Percentiles rank a stretch among this genome's conserved stretches.
Conservation (phyloP, 2,888 invertebrate genomes). For the Odontomyia ornata region DNA sequence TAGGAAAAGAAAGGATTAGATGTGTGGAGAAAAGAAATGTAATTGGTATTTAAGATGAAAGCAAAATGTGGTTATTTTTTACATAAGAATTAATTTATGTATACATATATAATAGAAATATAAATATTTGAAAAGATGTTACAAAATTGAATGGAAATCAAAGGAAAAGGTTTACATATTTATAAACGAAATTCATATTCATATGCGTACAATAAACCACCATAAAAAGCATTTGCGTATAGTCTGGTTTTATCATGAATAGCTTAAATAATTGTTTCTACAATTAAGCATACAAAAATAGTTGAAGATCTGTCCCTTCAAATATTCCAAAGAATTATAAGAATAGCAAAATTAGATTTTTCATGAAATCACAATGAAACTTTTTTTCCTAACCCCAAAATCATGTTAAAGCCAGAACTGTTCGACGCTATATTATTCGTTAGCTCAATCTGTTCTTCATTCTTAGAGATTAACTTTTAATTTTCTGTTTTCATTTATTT, state of each 20-base stretch:
- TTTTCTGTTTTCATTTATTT: background rate
- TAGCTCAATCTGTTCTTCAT: background rate
- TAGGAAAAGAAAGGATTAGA: background rate
- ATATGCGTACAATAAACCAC: background rate
- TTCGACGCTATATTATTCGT: background rate
- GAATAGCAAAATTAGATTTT: no score
- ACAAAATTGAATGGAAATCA: constrained; percentile 10
- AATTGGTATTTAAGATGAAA: background rate
- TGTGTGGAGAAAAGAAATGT: background rate
- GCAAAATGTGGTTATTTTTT: constrained; percentile 14
- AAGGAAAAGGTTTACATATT: background rate
- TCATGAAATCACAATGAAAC: no score
- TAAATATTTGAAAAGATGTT: constrained; percentile 17
- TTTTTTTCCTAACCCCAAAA: no score
- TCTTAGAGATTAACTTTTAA: no score
- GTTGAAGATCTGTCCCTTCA: no score
- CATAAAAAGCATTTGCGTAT: background rate
- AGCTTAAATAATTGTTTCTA: no score
- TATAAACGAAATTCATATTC: background rate
- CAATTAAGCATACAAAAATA: no score
- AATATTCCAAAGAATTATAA: no score
- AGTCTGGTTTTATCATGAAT: background rate
- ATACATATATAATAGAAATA: background rate
- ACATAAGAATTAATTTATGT: constrained; percentile 30
- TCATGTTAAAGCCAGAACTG: no score